Base-by-base conservation (phyloP, 2,888 invertebrate species). In the Drosophila fungiperda region DNA sequence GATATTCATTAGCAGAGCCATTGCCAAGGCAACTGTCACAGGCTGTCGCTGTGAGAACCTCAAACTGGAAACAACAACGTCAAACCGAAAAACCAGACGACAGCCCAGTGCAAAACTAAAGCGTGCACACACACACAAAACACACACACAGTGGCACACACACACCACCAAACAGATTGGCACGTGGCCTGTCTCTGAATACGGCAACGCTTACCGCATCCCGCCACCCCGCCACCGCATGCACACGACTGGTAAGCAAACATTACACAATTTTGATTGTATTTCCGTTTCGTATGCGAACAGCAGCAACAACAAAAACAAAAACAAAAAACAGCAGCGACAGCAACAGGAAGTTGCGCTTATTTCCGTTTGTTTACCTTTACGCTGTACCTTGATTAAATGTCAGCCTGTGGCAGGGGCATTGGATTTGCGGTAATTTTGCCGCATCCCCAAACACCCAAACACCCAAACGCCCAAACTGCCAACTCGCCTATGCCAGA, bases 291-390 rank as follows among this genome's bases (percentile, higher is more conserved):
- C 73, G 80, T 87, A 87, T 84, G 83, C 86, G 88, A 73, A 63
- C 65, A 80, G 62, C 78, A 74, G 54, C 61, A 72, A 71, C 67
- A 68, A 66, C 45, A 60, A 54, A 54, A 52, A 42, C 26, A 29
- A 32, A 52, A 45, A 45, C 45, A 45, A 80, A 36, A 32, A 67
- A 49, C 54, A 64, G 55, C 87, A 80, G 68, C 76, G 61, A 87
- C 86, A 82, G 72, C 86, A 78, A 82, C 90, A 81, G 87, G 87
- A 87, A 87, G 87, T 82, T 90, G 89, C 89, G 90, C 87, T 90
- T 85, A 90, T 87, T 90, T 87, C 87, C 87, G 89, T 88, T 90
- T 87, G 82, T 87, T 87, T 87, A 90, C 89, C 85, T 89, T 80
- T 82, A 78, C 82, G 85, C 83, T 89, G 73, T 82, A 73, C 85